phyloP scores from a whole-genome alignment of 2,888 invertebrate species.

The Branchellion lobata region DNA sequence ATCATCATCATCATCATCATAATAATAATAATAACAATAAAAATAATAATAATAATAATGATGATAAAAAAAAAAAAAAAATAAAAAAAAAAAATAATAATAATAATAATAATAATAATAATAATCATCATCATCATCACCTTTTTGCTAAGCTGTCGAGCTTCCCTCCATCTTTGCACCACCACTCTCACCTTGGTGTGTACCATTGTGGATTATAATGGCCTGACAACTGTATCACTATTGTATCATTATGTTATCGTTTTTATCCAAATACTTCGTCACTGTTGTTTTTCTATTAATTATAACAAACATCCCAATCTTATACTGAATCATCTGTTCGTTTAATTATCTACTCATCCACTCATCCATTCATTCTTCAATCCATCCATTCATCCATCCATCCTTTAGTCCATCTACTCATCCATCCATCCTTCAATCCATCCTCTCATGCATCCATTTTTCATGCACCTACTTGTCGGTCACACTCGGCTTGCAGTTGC shows the following conservation, averaged over 20 bases:
- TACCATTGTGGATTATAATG: too few species aligned
- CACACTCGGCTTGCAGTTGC: slow-evolving; percentile 71
- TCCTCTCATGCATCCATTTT: too few species aligned
- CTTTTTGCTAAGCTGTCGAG: slow-evolving; percentile 69
- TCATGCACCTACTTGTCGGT: slow-evolving; percentile 66
- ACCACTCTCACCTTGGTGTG: slow-evolving; percentile 61
- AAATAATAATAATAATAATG: background rate
- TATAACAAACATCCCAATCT: too few species aligned
- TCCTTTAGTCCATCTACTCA: slow-evolving; percentile 54
- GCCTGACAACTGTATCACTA: background rate
- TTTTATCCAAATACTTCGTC: too few species aligned
- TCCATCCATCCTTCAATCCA: slow-evolving; percentile 68
- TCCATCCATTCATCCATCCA: too few species aligned
- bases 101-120: background rate
- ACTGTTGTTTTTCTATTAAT: too few species aligned
- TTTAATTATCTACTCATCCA: too few species aligned
- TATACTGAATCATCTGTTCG: too few species aligned
- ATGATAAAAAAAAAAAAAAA: slow-evolving; percentile 5
- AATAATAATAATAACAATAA: slow-evolving; percentile 3
- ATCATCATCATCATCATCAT: background rate
- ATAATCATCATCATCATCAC: slow-evolving; percentile 57
- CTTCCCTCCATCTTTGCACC: slow-evolving; percentile 73
- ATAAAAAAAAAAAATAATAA: background rate
- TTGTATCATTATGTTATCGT: too few species aligned
- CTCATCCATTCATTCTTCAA: too few species aligned